Evolutionary conservation across 2,113 vertebrate species (phyloP), one percentile per base, ranked within the genome.

Genomic region (Sciurus niger): DNA sequence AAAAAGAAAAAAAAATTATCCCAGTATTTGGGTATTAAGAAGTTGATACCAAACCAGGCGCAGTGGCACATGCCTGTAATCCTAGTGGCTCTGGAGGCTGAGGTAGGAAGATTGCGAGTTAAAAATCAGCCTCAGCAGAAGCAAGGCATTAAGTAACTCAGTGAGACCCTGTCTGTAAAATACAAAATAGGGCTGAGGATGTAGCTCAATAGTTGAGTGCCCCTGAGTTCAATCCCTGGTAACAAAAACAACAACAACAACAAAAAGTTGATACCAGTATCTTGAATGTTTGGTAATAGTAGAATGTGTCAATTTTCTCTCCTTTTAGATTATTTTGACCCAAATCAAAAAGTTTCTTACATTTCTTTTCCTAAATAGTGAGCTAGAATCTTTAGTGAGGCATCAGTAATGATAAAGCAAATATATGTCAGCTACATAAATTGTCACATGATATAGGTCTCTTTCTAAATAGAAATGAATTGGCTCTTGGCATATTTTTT

Each of bases 331-430:
- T 77, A 82, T 58, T 92, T 78, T 93, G 78, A 77, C 46, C 20
- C 30, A 73, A 78, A 84, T 28, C 11, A 63, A 58, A 78, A 90
- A 43, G 2, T 90, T 96, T 14, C 37, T 90, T 94, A 20, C 34
- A 34, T 73, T 83, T 83, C 4, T 83, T 93, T 96, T 51, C 32
- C 85, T 96, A 51, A 87, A 96, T n/a, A 83, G 32, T 94, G 34
- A 89, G 78, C 72, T 80, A 70, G 30, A 82, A 77, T 84, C 12
- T 77, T 90, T 78, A 93, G 53, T 73, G 85, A 90, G 28, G 4
- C 72, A n/a, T 65, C 82, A 93, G 8, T 67, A 73, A 83, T 73
- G 82, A 28, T 32, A 77, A 67, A 76, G 12, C 43, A 90, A 78
- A 12, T 78, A 87, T 67, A 51, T 87, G 40, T 58, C 9, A n/a